Evolutionary conservation across 2,797 vertebrate species (phyloP).

Genomic region (Acanthurus tractus): DNA sequence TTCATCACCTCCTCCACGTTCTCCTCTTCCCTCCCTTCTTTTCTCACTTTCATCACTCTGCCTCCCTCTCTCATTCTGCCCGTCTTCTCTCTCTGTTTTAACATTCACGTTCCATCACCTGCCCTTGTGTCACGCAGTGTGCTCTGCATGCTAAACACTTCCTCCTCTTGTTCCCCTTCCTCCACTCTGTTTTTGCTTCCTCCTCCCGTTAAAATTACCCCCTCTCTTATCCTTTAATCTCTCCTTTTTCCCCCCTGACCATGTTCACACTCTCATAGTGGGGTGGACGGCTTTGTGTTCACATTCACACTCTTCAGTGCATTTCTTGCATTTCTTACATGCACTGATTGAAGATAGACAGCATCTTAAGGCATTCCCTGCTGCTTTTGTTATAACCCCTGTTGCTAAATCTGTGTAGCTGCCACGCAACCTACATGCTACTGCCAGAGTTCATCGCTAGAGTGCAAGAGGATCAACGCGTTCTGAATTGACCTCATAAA

Average conservation of each 20-base stretch:
- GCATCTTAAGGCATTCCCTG: background rate
- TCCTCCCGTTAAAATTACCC: constrained; percentile 28
- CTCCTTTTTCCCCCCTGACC: background rate
- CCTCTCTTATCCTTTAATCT: background rate
- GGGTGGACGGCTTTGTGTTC: background rate
- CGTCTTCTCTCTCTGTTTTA: constrained; percentile 56
- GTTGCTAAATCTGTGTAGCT: constrained; percentile 29
- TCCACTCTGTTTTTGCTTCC: constrained; percentile 36
- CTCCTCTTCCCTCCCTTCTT: constrained; percentile 46
- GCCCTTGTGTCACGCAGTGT: constrained; percentile 65
- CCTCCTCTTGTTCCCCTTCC: constrained; percentile 32
- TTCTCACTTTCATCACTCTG: constrained; percentile 52
- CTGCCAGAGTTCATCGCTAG: constrained; percentile 22
- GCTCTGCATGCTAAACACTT: constrained; percentile 61
- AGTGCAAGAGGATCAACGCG: constrained; percentile 34
- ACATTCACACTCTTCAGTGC: background rate
- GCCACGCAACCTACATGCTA: constrained; percentile 2
- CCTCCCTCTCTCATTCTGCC: constrained; percentile 44
- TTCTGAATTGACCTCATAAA: constrained; percentile 26
- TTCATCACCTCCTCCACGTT: constrained; percentile 70
- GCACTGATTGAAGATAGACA: constrained; percentile 10
- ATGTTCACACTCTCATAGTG: background rate
- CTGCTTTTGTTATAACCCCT: constrained; percentile 13
- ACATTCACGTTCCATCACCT: constrained; percentile 73
- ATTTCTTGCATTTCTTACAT: background rate